Percentiles rank a stretch among this genome's conserved stretches.
These are phyloP conservation scores for Acanthopleura granulata DNA, from an alignment of 2,888 invertebrate species.

Conservation along the genomic window DNA sequence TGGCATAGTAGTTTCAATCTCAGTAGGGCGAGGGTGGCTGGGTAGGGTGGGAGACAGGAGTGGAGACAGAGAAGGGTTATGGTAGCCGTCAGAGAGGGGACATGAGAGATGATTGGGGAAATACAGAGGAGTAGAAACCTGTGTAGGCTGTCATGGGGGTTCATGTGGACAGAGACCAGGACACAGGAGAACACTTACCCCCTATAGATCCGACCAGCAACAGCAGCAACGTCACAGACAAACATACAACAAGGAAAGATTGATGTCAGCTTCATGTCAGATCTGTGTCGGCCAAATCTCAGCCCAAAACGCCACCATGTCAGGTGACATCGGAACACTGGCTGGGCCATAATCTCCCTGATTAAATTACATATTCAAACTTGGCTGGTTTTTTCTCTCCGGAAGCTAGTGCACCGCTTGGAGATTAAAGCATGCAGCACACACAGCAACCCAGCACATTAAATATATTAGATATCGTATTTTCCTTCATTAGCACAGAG, in stretches of 20 bases:
- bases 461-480: no score
- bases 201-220: background rate
- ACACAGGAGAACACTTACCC: background rate
- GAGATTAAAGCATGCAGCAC: no score
- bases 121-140: no score
- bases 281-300: background rate
- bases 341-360: background rate
- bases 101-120: background rate
- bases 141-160: no score
- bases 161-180: background rate
- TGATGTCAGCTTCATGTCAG: slow-evolving; percentile 18
- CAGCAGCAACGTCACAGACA: background rate
- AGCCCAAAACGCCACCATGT: no score
- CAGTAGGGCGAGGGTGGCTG: no score
- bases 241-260: slow-evolving; percentile 10
- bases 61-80: background rate
- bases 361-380: slow-evolving; percentile 3
- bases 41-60: background rate
- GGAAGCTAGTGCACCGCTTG: no score
- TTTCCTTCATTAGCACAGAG: no score
- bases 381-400: no score
- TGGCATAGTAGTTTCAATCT: no score
- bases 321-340: background rate
- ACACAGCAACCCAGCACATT: no score
- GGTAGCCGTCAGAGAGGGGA: background rate